Conservation (phyloP, 2,797 vertebrate genomes). For the Nyctalus aviator region DNA sequence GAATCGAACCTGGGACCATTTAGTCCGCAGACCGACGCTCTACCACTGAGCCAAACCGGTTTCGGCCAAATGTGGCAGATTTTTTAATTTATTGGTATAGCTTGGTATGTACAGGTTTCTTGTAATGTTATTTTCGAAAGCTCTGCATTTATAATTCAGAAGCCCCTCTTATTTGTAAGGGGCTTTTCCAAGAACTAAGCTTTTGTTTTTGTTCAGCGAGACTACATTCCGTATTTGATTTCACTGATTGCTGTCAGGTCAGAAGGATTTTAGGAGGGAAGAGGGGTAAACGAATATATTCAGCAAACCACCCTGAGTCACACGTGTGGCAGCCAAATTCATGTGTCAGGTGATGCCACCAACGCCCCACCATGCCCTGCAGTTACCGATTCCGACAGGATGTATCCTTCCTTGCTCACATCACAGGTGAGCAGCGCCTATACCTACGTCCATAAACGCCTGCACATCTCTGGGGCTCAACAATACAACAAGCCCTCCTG, state of each 20-base stretch:
- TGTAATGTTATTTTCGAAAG: not conserved
- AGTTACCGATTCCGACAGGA: not conserved
- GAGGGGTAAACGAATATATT: not conserved
- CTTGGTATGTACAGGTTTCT: not conserved
- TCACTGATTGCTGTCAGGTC: not conserved
- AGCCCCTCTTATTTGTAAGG: not conserved
- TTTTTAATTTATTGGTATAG: not conserved
- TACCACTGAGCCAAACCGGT: too few species aligned
- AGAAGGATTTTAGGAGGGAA: not conserved
- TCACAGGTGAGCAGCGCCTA: fast-evolving
- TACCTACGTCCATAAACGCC: fast-evolving
- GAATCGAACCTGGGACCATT: too few species aligned
- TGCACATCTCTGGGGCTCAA: fast-evolving
- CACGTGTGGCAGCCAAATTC: not conserved
- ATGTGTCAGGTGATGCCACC: not conserved
- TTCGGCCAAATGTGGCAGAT: not conserved
- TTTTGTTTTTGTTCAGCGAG: not conserved
- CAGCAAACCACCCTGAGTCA: not conserved
- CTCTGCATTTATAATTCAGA: not conserved
- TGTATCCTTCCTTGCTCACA: too few species aligned
- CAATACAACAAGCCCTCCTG: fast-evolving
- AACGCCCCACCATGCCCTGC: not conserved
- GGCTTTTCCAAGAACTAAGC: not conserved
- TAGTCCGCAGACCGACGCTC: too few species aligned
- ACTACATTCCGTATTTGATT: not conserved